Base-by-base conservation (phyloP, 2,797 vertebrate genomes). In the Acanthopagrus latus region DNA sequence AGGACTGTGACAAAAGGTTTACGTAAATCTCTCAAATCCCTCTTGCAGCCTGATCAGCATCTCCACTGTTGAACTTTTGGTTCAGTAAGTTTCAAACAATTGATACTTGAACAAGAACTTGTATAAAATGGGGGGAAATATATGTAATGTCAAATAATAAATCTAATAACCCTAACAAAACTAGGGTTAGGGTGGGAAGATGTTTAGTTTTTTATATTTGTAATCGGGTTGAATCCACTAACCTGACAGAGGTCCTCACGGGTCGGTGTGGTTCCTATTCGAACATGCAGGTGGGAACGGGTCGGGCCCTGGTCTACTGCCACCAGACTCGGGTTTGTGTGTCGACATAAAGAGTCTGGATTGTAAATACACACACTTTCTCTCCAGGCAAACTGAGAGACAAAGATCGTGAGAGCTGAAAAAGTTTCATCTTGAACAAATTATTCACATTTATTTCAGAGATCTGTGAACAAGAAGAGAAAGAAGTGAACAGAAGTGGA, bases 401-500 rank as follows among this genome's bases (percentile, higher is more conserved):
- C 3, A 21, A 16, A 25, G n/a, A n/a, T n/a, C n/a, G n/a, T n/a
- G n/a, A n/a, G n/a, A n/a, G n/a, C n/a, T n/a, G 27, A 27, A 27
- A 27, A 27, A 27, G 27, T 27, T 59, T 43, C 17, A 16, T 5
- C 38, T 18, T 25, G 14, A 64, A n/a, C n/a, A n/a, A n/a, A n/a
- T n/a, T n/a, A n/a, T n/a, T n/a, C n/a, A n/a, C n/a, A n/a, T 2
- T 27, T 47, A 27, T 18, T 2, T 6, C 1, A 20, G 14, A 0
- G 23, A 41, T 62, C 59, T 44, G 43, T 20, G 16, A 20, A 8
- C 3, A 4, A 18, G 23, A 20, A 16, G 21, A 5, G 20, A 47
- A 46, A 16, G 5, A 6, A 17, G 14, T 14, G 25, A 23, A 60
- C n/a, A 23, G 41, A 16, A 29, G 25, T n/a, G 17, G 2, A 48